Base-by-base conservation (phyloP, 2,888 invertebrate species). In the Archips crataeganus region DNA sequence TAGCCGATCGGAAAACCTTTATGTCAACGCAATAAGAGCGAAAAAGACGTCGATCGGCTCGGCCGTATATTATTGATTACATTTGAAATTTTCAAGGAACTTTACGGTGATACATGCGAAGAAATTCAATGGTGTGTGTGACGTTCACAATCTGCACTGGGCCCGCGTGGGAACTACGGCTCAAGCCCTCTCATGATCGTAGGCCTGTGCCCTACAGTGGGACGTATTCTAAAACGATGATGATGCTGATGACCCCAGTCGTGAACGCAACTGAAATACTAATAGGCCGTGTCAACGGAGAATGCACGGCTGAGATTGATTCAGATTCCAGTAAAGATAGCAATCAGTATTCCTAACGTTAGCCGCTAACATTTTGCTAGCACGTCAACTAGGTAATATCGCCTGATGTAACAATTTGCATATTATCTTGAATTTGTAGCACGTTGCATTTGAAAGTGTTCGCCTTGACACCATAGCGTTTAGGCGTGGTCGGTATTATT, bases 381-480 rank as follows among this genome's bases (percentile, higher is more conserved):
- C 69, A 65, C 69, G 74, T 69, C 74, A 61, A 60, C 69, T 49
- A 71, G 71, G 70, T 70, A 74, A 54, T 71, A 71, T 71, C 63
- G 67, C 49, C 65, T 71, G 66, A 71, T 74, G 74, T 66, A 74
- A 69, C 67, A 63, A 76, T 70, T 76, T 69, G 74, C 76, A 74
- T 68, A 71, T 74, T 74, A 61, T 74, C 74, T 74, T 45, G 60
- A 65, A 74, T 74, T 70, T 74, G 71, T 71, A 73, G 72, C 75
- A 76, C 77, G 76, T 77, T 76, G 78, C 79, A 79, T 88, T 85
- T 84, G 84, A 86, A 87, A 88, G 81, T 81, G 78, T 78, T 87
- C 78, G 78, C 87, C 87, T 89, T 89, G 87, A 87, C 87, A 86
- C 83, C 82, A 85, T 82, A 84, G 77, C 79, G 79, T 81, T 79